A percentile compares a stretch with the other conserved stretches of the same genome.
These are phyloP conservation scores for Hippocampus abdominalis DNA, from an alignment of 2,113 vertebrate genomes.

Conservation along the genomic window DNA sequence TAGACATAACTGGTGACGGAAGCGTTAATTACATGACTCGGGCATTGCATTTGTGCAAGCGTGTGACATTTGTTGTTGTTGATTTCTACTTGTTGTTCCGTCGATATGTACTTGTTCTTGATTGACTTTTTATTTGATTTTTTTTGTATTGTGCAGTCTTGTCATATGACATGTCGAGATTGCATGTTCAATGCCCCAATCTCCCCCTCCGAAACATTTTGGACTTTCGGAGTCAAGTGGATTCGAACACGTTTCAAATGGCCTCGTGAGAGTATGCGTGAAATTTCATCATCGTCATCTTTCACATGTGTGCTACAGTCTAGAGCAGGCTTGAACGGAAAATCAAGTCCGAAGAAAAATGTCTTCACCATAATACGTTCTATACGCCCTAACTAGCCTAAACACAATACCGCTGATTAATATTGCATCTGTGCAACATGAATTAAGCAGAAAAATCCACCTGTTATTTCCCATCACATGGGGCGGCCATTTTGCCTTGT, in stretches of 20 bases:
- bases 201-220: too few relatives aligned
- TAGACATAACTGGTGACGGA: not conserved
- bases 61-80: too few relatives aligned
- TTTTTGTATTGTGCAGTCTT: not conserved
- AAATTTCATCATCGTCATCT: not conserved
- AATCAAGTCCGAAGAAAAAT: too few relatives aligned
- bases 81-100: too few relatives aligned
- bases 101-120: not conserved
- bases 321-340: not conserved
- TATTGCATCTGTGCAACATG: too few relatives aligned
- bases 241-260: not conserved
- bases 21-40: not conserved
- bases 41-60: not conserved
- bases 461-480: too few relatives aligned
- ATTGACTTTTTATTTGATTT: not conserved
- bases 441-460: too few relatives aligned
- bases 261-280: not conserved
- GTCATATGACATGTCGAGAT: not conserved
- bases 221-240: not conserved
- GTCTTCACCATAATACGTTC: too few relatives aligned
- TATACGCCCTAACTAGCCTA: too few relatives aligned
- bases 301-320: not conserved
- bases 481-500: too few relatives aligned
- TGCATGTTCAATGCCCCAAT: too few relatives aligned
- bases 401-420: too few relatives aligned